A percentile compares a stretch with the other conserved stretches of the same genome.
Evolutionary conservation across 2,888 invertebrate genomes (phyloP).

Genomic region (Epirrhoe tristata): DNA sequence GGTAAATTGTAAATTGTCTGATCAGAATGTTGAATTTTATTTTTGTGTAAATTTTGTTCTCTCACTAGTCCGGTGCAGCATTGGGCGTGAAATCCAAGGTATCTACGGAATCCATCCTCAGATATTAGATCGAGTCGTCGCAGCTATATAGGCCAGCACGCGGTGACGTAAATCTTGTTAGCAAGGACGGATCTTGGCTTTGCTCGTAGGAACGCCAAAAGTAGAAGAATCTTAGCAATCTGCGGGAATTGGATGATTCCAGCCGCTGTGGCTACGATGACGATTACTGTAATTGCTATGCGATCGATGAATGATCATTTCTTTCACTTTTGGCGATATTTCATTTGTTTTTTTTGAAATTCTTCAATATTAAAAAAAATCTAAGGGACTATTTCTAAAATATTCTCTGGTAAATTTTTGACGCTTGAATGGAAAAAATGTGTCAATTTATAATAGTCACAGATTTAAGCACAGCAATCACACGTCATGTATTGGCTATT

Average conservation of each 20-base stretch:
- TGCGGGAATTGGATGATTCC: slow-evolving; percentile 15
- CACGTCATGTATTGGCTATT: no score
- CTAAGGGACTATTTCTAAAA: no score
- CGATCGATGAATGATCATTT: slow-evolving; percentile 10
- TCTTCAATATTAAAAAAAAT: no score
- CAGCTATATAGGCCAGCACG: not conserved
- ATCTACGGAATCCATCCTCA: not conserved
- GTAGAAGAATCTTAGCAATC: not conserved
- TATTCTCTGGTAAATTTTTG: no score
- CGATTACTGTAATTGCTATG: slow-evolving; percentile 5
- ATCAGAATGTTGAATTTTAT: slow-evolving; percentile 10
- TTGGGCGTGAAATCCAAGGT: slow-evolving; percentile 7
- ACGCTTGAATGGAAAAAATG: no score
- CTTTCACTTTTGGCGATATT: not conserved
- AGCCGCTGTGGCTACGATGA: slow-evolving; percentile 5
- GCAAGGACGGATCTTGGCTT: slow-evolving; percentile 10
- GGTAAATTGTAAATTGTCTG: slow-evolving; percentile 20
- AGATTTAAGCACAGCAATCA: no score
- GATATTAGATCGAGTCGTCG: not conserved
- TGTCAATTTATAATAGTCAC: no score
- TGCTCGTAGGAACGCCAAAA: not conserved
- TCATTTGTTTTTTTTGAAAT: not conserved
- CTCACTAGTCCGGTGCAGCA: slow-evolving; percentile 19
- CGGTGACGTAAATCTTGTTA: slow-evolving; percentile 16
- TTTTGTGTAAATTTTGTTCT: slow-evolving; percentile 13